phyloP scores from a whole-genome alignment of 2,888 invertebrate genomes.

The Morpho deidamia region DNA sequence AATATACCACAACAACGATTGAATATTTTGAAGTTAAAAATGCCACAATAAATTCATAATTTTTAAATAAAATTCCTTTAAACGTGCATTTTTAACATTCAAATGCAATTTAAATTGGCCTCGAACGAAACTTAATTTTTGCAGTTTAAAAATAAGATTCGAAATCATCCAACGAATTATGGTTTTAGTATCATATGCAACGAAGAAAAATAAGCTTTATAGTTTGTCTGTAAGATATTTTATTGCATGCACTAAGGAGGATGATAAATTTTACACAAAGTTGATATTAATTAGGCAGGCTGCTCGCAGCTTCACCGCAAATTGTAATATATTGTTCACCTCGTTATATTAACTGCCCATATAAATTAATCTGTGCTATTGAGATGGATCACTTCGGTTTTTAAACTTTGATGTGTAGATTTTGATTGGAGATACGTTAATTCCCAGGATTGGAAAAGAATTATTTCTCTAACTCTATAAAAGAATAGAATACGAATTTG shows the following conservation, averaged over 20 bases:
- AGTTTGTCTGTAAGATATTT: slow-evolving; percentile 32
- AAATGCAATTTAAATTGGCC: slow-evolving; percentile 23
- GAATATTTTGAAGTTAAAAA: slow-evolving; percentile 17
- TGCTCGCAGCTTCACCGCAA: slow-evolving; percentile 44
- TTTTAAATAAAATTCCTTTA: slow-evolving; percentile 33
- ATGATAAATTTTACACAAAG: slow-evolving; percentile 59
- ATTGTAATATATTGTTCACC: slow-evolving; percentile 35
- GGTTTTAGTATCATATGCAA: slow-evolving; percentile 5
- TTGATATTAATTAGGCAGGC: slow-evolving; percentile 67
- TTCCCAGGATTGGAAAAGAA: too few relatives aligned
- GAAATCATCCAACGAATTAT: slow-evolving; percentile 2
- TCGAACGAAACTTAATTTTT: slow-evolving; percentile 1
- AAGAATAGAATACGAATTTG: too few relatives aligned
- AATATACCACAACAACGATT: slow-evolving; percentile 7
- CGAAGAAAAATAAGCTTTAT: slow-evolving; percentile 16
- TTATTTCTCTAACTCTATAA: too few relatives aligned
- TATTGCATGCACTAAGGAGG: slow-evolving; percentile 27
- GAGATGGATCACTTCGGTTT: slow-evolving; percentile 7
- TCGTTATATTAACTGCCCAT: slow-evolving; percentile 29
- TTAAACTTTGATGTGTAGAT: neutral
- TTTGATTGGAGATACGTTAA: too few relatives aligned
- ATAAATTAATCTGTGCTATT: slow-evolving; percentile 23
- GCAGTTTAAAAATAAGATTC: slow-evolving; percentile 12
- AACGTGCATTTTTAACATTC: slow-evolving; percentile 33
- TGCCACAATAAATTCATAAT: slow-evolving; percentile 26